A percentile compares a stretch with the other conserved stretches of the same genome.
These are phyloP conservation scores for Euleptes europaea DNA, from an alignment of 2,113 vertebrate genomes.

Conservation along the genomic window DNA sequence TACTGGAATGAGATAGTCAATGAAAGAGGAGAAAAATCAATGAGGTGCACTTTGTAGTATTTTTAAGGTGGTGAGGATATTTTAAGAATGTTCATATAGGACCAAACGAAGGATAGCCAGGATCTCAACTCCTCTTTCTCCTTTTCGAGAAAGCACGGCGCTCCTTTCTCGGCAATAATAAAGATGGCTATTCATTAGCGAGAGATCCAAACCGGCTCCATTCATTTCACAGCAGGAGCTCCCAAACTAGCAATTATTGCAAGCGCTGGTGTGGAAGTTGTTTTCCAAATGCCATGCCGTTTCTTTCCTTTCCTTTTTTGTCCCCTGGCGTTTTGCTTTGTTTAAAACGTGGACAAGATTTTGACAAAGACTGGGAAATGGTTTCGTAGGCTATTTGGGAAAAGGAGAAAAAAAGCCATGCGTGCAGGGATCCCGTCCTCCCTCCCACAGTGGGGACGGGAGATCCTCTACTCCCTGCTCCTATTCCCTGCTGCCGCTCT, in stretches of 20 bases:
- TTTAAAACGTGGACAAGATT: conserved; percentile 21
- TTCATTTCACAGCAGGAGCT: conserved; percentile 65
- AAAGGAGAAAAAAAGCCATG: background rate
- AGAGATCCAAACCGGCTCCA: conserved; percentile 56
- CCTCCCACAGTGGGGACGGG: too few species aligned
- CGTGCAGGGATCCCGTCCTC: too few species aligned
- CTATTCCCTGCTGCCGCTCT: too few species aligned
- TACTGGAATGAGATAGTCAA: conserved; percentile 36
- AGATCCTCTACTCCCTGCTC: too few species aligned
- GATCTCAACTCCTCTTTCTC: conserved; percentile 22
- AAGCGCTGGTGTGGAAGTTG: conserved; percentile 34
- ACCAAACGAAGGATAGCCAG: conserved; percentile 43
- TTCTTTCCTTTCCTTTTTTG: conserved; percentile 2
- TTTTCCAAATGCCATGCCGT: conserved; percentile 57
- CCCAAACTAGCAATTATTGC: conserved; percentile 64
- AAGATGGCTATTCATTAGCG: conserved; percentile 65
- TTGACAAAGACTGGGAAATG: conserved; percentile 17
- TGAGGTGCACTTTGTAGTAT: background rate
- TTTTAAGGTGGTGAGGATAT: background rate
- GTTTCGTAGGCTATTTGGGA: background rate
- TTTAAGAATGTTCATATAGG: conserved; percentile 32
- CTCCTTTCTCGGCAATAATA: conserved; percentile 54
- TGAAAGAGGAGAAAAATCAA: conserved; percentile 32
- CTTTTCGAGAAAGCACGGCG: conserved; percentile 32
- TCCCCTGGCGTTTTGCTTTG: conserved; percentile 5